Evolutionary conservation across 1,140 invertebrate species (phyloP).

Genomic region (Meteorus sp.): DNA sequence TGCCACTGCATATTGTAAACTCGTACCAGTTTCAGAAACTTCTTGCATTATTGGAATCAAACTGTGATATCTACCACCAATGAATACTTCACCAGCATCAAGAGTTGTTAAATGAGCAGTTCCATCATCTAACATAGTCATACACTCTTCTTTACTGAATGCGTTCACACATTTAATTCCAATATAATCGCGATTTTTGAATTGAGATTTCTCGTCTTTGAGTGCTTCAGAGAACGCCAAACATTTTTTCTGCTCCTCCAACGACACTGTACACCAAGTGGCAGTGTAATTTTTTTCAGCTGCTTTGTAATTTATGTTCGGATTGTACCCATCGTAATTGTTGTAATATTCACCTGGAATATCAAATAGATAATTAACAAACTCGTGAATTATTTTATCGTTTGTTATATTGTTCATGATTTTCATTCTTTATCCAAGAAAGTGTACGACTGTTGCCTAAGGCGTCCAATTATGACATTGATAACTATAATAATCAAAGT

Average conservation of each 20-base stretch:
- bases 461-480: too few species aligned
- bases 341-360: constrained; percentile 35
- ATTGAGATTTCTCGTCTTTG: constrained; percentile 65
- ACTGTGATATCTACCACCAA: constrained; percentile 89
- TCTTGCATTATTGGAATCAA: constrained; percentile 88
- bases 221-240: constrained; percentile 69
- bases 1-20: constrained; percentile 81
- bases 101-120: constrained; percentile 83
- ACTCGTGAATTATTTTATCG: too few species aligned
- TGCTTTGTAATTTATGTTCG: too few species aligned
- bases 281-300: constrained; percentile 38
- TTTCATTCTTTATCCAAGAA: too few species aligned
- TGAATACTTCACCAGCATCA: constrained; percentile 92
- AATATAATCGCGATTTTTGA: constrained; percentile 66
- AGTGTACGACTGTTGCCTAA: too few species aligned
- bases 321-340: constrained; percentile 3
- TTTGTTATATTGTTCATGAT: too few species aligned
- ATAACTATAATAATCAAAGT: too few species aligned
- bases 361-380: too few species aligned
- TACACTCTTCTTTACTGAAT: constrained; percentile 81
- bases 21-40: constrained; percentile 62
- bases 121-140: constrained; percentile 73
- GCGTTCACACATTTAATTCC: constrained; percentile 69
- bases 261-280: constrained; percentile 77
- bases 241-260: constrained; percentile 77